phyloP scores from a whole-genome alignment of 2,888 invertebrate genomes.

The Loripinus fragilis region DNA sequence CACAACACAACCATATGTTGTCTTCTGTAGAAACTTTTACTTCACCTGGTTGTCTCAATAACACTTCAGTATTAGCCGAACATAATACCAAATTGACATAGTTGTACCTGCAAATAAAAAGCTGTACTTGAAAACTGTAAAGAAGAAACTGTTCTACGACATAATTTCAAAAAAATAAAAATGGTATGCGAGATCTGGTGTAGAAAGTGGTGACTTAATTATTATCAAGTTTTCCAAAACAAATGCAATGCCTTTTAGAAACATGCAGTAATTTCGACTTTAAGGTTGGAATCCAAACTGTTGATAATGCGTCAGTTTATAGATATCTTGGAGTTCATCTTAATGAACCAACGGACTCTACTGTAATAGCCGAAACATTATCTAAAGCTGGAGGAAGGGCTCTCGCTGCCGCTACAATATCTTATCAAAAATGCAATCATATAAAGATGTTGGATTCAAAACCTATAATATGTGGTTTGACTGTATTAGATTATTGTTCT shows the following conservation, averaged over 20 bases:
- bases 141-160: no score
- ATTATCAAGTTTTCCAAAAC: not conserved
- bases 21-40: no score
- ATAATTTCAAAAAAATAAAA: no score
- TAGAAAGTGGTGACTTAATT: not conserved
- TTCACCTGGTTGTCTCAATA: no score
- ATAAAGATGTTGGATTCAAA: conserved; percentile 13
- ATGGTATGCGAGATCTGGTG: no score
- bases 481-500: not conserved
- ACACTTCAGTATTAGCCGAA: no score
- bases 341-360: not conserved
- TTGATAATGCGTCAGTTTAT: not conserved
- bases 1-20: no score
- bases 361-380: not conserved
- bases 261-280: no score
- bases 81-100: no score
- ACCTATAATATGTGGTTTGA: not conserved
- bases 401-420: not conserved
- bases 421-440: not conserved
- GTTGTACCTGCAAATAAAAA: no score
- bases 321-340: not conserved
- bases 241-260: not conserved
- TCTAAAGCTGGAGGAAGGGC: not conserved
- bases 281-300: not conserved
- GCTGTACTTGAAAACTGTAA: no score